A percentile compares a stretch with the other conserved stretches of the same genome.
Evolutionary conservation across 2,888 invertebrate genomes (phyloP).

Genomic region (Amiota communis): DNA sequence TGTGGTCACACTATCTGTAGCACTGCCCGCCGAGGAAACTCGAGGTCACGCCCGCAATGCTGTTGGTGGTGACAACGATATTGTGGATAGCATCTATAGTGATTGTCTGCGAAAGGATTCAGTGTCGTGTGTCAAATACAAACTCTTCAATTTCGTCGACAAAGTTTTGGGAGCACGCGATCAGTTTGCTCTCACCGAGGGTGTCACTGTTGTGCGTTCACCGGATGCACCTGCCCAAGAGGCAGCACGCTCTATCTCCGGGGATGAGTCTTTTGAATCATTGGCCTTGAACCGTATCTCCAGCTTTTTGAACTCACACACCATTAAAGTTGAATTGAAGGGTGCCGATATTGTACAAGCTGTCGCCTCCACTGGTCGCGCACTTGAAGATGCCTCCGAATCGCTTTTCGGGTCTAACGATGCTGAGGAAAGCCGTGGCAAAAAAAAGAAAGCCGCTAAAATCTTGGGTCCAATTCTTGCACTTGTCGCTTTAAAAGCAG

Average conservation of each 20-base stretch:
- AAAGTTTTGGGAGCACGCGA: conserved; percentile 88
- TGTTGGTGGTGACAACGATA: conserved; percentile 81
- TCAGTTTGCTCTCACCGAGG: conserved; percentile 85
- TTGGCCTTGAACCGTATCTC: conserved; percentile 80
- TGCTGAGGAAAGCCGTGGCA: conserved; percentile 82
- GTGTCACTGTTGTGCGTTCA: conserved; percentile 87
- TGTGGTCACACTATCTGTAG: conserved; percentile 77
- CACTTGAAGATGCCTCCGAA: conserved; percentile 83
- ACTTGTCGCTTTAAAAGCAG: conserved; percentile 84
- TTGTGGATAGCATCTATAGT: conserved; percentile 83
- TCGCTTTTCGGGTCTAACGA: conserved; percentile 75
- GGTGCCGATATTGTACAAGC: conserved; percentile 88
- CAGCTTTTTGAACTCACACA: conserved; percentile 85
- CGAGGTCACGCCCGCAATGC: conserved; percentile 76
- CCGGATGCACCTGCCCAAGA: conserved; percentile 83
- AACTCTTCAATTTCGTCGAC: conserved; percentile 89
- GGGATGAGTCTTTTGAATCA: conserved; percentile 80
- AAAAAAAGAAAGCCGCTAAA: conserved; percentile 88
- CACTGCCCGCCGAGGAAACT: conserved; percentile 83
- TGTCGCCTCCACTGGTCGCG: conserved; percentile 85
- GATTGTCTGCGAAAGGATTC: conserved; percentile 89
- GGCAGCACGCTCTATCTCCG: conserved; percentile 82
- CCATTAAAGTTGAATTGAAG: conserved; percentile 87
- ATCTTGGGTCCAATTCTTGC: conserved; percentile 85
- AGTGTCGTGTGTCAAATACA: conserved; percentile 88